Conservation (phyloP, 2,797 vertebrate species). For the Eleutherodactylus coqui region DNA sequence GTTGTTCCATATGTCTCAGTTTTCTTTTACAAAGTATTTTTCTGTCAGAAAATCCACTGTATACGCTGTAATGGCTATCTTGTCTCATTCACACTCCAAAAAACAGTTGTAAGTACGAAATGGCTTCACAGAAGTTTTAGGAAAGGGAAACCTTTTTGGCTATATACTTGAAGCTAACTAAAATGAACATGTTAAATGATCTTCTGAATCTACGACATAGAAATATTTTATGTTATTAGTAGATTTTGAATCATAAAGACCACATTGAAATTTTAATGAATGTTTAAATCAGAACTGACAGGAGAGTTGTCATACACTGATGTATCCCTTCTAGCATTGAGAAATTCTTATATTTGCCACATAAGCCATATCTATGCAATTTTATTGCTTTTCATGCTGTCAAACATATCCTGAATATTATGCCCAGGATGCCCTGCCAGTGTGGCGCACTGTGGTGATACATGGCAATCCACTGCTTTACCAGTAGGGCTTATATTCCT, state of each 20-base stretch:
- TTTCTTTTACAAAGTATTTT: too few relatives aligned
- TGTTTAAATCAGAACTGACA: constrained; percentile 21
- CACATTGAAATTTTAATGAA: not conserved
- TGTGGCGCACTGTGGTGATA: too few relatives aligned
- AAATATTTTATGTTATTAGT: not conserved
- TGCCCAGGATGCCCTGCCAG: too few relatives aligned
- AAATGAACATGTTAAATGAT: constrained; percentile 26
- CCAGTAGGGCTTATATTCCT: too few relatives aligned
- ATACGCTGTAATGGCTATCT: too few relatives aligned
- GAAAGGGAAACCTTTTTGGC: not conserved
- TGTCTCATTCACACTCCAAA: too few relatives aligned
- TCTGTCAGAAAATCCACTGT: too few relatives aligned
- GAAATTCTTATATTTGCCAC: not conserved
- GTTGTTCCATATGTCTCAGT: too few relatives aligned
- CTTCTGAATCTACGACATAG: constrained; percentile 3
- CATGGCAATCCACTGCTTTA: too few relatives aligned
- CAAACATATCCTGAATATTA: not conserved
- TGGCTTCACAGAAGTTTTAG: too few relatives aligned
- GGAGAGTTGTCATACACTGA: not conserved
- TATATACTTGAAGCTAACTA: constrained; percentile 27
- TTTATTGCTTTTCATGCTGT: not conserved
- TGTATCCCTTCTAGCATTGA: not conserved
- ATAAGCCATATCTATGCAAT: not conserved
- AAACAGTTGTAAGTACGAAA: too few relatives aligned
- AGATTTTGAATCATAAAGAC: not conserved